These are phyloP conservation scores for Heterotis niloticus DNA, from an alignment of 2,113 vertebrate genomes.

Conservation along the genomic window DNA sequence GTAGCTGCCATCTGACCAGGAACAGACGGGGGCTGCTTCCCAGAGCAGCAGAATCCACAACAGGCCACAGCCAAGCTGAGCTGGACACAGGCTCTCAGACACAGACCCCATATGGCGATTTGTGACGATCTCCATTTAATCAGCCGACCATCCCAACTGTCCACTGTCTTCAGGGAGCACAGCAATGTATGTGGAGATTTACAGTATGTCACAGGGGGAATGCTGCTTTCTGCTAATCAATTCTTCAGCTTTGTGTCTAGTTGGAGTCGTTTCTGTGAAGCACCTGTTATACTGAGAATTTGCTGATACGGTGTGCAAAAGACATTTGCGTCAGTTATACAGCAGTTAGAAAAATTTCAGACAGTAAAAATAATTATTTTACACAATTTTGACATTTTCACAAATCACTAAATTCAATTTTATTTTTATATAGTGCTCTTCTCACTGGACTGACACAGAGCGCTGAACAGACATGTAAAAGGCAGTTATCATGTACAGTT, in stretches of 20 bases:
- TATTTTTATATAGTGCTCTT: no score
- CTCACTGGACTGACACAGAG: no score
- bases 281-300: conserved; percentile 55
- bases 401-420: no score
- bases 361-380: no score
- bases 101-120: conserved; percentile 59
- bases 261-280: conserved; percentile 32
- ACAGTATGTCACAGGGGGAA: conserved; percentile 24
- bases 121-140: conserved; percentile 52
- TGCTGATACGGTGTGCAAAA: conserved; percentile 36
- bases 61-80: conserved; percentile 33
- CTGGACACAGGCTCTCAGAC: conserved; percentile 53
- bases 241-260: conserved; percentile 34
- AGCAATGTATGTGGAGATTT: conserved; percentile 51
- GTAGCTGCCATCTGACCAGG: conserved; percentile 1
- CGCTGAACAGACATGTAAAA: no score
- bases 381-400: no score
- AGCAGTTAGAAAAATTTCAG: no score
- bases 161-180: conserved; percentile 57
- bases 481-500: no score
- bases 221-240: conserved; percentile 36
- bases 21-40: neutral
- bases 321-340: neutral
- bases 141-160: conserved; percentile 61
- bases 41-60: neutral